These are phyloP conservation scores for Ceyx cyanopectus DNA, from an alignment of 2,113 vertebrate species.

Conservation along the genomic window DNA sequence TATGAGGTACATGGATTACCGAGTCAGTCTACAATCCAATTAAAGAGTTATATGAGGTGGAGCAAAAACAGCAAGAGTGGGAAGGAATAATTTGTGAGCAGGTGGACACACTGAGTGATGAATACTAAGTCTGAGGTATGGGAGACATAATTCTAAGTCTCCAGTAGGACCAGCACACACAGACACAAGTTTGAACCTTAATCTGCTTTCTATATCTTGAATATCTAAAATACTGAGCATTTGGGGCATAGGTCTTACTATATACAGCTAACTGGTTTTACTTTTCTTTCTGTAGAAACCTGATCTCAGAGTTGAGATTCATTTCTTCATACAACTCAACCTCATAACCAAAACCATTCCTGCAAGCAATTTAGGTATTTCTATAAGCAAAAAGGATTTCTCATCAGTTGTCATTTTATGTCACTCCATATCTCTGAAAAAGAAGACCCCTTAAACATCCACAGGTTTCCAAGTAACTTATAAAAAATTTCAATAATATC, in stretches of 20 bases:
- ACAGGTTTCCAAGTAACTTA: background rate
- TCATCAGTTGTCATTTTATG: background rate
- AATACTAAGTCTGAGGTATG: background rate
- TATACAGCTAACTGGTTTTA: background rate
- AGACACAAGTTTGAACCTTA: accelerated
- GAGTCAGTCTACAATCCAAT: background rate
- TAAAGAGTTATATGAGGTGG: background rate
- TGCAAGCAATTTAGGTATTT: background rate
- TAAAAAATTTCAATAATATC: background rate
- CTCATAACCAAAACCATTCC: background rate
- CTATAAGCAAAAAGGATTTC: background rate
- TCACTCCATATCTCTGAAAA: background rate
- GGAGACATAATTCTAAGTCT: background rate
- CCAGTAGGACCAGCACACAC: background rate
- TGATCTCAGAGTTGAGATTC: background rate
- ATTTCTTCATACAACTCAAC: background rate
- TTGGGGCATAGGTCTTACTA: background rate
- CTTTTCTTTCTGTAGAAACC: background rate
- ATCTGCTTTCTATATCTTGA: background rate
- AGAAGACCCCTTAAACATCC: background rate
- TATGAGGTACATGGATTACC: background rate
- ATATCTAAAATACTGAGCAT: background rate
- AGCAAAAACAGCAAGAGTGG: background rate
- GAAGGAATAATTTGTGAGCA: accelerated
- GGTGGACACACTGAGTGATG: background rate